Conservation (phyloP, 2,888 invertebrate species). For the Pogonocherus hispidulus region DNA sequence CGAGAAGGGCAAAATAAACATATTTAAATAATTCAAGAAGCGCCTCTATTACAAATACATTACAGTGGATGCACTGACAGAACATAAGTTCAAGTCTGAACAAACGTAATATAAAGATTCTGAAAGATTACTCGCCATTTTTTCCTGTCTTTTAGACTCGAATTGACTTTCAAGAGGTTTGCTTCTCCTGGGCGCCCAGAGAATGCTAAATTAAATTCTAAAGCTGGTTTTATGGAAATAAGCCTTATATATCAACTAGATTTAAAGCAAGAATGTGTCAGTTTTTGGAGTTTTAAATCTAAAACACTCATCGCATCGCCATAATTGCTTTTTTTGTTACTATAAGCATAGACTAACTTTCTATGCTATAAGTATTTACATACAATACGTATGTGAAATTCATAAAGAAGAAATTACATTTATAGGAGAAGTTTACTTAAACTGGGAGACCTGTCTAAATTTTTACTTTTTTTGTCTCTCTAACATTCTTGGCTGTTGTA, state of each 20-base stretch:
- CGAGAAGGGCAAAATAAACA: conserved; percentile 21
- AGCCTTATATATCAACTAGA: neutral
- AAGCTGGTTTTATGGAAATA: conserved; percentile 4
- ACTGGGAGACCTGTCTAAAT: too few relatives aligned
- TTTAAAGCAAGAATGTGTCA: conserved; percentile 1
- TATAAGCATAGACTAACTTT: too few relatives aligned
- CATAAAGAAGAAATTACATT: too few relatives aligned
- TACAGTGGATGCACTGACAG: conserved; percentile 60
- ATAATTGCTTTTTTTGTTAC: too few relatives aligned
- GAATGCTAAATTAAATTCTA: conserved; percentile 20
- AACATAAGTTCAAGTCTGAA: conserved; percentile 64
- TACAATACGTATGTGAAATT: too few relatives aligned
- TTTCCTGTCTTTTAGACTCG: conserved; percentile 55
- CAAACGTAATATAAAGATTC: conserved; percentile 66
- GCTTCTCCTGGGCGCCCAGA: neutral
- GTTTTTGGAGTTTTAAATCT: neutral
- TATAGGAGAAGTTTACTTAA: too few relatives aligned
- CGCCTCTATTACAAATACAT: conserved; percentile 60
- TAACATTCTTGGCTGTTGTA: too few relatives aligned
- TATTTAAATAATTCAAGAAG: conserved; percentile 63
- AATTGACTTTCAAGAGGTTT: conserved; percentile 45
- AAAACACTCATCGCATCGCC: neutral
- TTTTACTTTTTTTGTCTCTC: too few relatives aligned
- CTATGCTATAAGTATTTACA: too few relatives aligned
- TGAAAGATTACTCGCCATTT: conserved; percentile 66